Evolutionary conservation across 2,113 vertebrate species (phyloP), one percentile per base, ranked within the genome.

Genomic region (Ceyx melanurus): DNA sequence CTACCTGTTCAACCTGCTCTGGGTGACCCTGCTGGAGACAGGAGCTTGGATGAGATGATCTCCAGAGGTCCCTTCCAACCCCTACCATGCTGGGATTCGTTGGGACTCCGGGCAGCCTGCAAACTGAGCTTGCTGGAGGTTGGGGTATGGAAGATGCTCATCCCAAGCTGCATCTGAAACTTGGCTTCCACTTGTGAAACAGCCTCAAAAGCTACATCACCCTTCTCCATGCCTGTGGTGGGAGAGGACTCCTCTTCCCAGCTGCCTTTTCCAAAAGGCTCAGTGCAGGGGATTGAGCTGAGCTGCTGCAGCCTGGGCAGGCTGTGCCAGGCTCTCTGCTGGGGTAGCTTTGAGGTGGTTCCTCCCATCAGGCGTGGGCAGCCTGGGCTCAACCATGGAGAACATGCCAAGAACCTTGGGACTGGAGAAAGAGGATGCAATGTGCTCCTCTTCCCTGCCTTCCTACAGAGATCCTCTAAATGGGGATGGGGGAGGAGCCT

Each of bases 91-190:
- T 51, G 50, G 50, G 50, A 26, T 51, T 15, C 23, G 25, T 26
- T 15, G 50, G 19, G 50, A 26, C 26, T 51, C 28, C 21, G 66
- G 54, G 40, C 53, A 31, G 53, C 26, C 64, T 43, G 9, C 25
- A 51, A 51, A 50, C 23, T 25, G 33, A 48, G 48, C 23, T 82
- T 12, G 4, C 25, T 2, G 23, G 6, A 15, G 35, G 31, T 65
- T 54, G 46, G 12, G 6, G 26, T 68, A 42, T 0, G 0, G 29
- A 40, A 6, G 40, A 8, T 15, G 15, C 5, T 35, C 26, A 29
- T 28, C 26, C 15, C 31, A 15, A 13, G 17, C n/a, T 2, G 1
- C 25, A 31, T 4, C 6, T 48, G 62, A 57, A 62, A 43, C 48
- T n/a, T 19, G 48, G 31, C 40, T 37, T 75, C 62, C 31, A 13